These are phyloP conservation scores for Hydrophis major DNA, from an alignment of 2,797 vertebrate genomes.

Conservation along the genomic window DNA sequence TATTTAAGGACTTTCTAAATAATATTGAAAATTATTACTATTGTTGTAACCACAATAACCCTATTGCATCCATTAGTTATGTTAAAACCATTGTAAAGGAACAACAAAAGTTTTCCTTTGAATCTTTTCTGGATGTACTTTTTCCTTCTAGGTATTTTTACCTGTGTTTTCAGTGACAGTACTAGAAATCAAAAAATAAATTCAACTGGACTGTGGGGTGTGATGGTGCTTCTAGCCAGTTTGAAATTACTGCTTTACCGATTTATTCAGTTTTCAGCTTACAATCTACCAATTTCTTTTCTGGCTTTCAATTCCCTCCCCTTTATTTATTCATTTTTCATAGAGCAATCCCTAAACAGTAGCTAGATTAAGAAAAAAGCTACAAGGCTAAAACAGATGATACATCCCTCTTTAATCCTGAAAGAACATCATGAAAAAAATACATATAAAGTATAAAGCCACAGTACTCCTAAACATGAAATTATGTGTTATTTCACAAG, in stretches of 20 bases:
- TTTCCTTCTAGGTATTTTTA: slow-evolving; percentile 12
- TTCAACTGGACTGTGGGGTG: slow-evolving; percentile 9
- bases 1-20: not conserved
- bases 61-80: accelerated
- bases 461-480: slow-evolving; percentile 31
- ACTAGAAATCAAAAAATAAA: not conserved
- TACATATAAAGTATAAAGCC: slow-evolving; percentile 41
- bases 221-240: slow-evolving; percentile 22
- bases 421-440: slow-evolving; percentile 40
- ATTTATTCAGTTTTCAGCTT: slow-evolving; percentile 21
- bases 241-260: not conserved
- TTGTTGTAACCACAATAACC: slow-evolving; percentile 3
- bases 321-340: not conserved
- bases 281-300: slow-evolving; percentile 10
- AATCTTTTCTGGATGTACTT: slow-evolving; percentile 8
- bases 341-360: not conserved
- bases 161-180: not conserved
- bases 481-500: slow-evolving; percentile 39
- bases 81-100: not conserved
- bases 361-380: slow-evolving; percentile 40
- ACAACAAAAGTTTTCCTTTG: not conserved
- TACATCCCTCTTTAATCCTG: slow-evolving; percentile 41
- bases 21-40: not conserved
- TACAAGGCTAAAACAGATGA: slow-evolving; percentile 43
- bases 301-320: not conserved